Evolutionary conservation across 1,140 invertebrate species (phyloP), one percentile per base, ranked within the genome.

Genomic region (Belonocnema kinseyi): DNA sequence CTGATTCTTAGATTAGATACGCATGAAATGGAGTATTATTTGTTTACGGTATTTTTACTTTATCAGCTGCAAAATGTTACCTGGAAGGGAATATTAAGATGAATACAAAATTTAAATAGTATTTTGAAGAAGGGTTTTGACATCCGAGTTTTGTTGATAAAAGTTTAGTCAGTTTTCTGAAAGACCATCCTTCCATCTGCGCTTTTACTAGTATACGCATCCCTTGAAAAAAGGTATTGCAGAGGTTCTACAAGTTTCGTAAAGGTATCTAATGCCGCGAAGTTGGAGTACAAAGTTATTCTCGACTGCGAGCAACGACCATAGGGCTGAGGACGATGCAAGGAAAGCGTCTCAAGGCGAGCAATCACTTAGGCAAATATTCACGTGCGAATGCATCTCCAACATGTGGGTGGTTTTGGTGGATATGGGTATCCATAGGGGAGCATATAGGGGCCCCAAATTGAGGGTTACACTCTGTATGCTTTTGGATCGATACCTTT

Each of bases 341-440:
- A 50, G 75, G 72, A 58, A 79, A 81, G 72, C 84, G 85, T 86
- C 85, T 89, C 85, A 83, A 88, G 86, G 82, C 86, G 86, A 88
- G 88, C 88, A 90, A 91, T 91, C 89, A 90, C 88, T 90, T 90
- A 86, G 83, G 87, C 87, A 91, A 90, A 91, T 90, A 90, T 89
- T 90, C 88, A 89, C 86, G 82, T 89, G 79, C 81, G 83, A 82
- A 83, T 86, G 84, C 86, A 87, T 79, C 82, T 88, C 86, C 81
- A 84, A 78, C 88, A 89, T 90, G 89, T 89, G 88, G 89, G 88
- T 82, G 82, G 79, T 78, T 83, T 82, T 81, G 78, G 78, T 82
- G 71, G 77, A 84, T 85, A 84, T 80, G 82, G 83, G 81, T 72
- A 76, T 17, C 77, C 70, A 73, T 75, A 72, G 70, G 73, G 73